Base-by-base conservation (phyloP, 2,797 vertebrate species). In the Catharus ustulatus region DNA sequence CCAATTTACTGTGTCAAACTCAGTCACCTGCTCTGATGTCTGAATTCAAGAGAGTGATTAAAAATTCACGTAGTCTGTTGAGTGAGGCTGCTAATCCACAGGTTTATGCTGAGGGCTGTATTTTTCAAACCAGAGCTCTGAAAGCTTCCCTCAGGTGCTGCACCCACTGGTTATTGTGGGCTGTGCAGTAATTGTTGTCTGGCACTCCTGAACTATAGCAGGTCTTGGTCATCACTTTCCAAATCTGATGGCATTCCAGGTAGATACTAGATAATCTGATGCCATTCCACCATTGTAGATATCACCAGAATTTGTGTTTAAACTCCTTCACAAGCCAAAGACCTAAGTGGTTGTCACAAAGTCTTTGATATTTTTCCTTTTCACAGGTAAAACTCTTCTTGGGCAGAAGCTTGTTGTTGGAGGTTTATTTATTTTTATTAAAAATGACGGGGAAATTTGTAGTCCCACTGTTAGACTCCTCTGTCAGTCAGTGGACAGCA, bases 1-100 rank as follows among this genome's bases (percentile, higher is more conserved):
- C 46, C 81, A 59, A 94, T 93, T 91, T 94, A 86, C 66, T 88
- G 34, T 82, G 82, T 96, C 90, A 94, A 84, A 88, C 66, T 57
- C 78, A 63, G 62, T 86, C 3, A 13, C 71, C 77, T 93, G 19
- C 52, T 95, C 83, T 91, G 48, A 79, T 90, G 52, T 84, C 80
- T 91, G 77, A 88, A 91, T 91, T 86, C 46, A 48, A 32, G 55
- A 78, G 34, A 59, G 29, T 73, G 71, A 94, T 84, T 94, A 88
- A 86, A 95, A 84, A 88, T 73, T 78, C 34, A 73, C 67, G 36
- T 43, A 78, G 21, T 32, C 26, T 64, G 13, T 90, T 91, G 36
- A 68, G 23, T 20, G 13, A 69, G 52, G 58, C 34, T 94, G n/a
- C 63, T 4, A 4, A 45, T 84, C 32, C 48, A 2, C 19, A 11